phyloP scores from a whole-genome alignment of 2,888 invertebrate genomes.

The Poecilus cupreus region DNA sequence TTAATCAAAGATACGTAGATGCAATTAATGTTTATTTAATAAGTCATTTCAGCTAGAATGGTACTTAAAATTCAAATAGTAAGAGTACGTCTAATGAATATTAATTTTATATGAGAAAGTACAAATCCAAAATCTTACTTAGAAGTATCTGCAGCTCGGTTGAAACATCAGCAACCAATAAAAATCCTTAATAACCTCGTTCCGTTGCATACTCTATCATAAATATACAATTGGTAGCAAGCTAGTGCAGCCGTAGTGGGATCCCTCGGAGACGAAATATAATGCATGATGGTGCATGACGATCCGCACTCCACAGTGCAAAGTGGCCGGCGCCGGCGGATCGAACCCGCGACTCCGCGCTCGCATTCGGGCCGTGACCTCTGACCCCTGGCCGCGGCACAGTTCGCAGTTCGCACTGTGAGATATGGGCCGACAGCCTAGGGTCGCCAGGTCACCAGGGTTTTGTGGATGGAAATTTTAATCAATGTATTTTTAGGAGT shows the following conservation, averaged over 20 bases:
- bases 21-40: no score
- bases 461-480: neutral
- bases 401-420: neutral
- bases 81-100: no score
- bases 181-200: neutral
- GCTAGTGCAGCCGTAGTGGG: neutral
- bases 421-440: neutral
- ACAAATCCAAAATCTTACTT: no score
- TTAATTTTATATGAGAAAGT: no score
- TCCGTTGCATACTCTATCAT: neutral
- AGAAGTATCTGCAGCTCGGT: no score
- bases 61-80: no score
- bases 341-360: constrained; percentile 10
- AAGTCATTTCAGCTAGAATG: no score
- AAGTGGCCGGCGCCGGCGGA: neutral
- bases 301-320: neutral
- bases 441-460: constrained; percentile 2
- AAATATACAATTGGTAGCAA: neutral
- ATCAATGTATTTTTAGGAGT: neutral
- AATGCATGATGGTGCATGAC: constrained; percentile 2
- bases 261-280: neutral
- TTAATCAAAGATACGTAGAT: no score
- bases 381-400: constrained; percentile 5
- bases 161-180: no score
- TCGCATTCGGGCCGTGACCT: neutral